Base-by-base conservation (phyloP, 2,888 invertebrate genomes). In the Folsomia candida region DNA sequence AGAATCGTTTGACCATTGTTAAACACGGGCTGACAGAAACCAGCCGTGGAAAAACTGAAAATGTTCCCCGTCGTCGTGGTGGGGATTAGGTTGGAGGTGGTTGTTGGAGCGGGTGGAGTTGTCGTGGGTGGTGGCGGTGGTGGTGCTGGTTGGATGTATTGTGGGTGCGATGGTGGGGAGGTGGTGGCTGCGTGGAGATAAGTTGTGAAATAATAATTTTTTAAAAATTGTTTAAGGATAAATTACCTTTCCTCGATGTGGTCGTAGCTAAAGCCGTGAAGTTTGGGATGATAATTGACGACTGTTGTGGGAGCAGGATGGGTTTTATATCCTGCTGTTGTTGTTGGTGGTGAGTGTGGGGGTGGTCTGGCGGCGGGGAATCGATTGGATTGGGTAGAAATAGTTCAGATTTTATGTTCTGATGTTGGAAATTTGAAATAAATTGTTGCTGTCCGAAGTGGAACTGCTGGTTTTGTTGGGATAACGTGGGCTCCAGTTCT, bases 401-500 rank as follows among this genome's bases (percentile, higher is more conserved):
- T n/a, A n/a, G n/a, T n/a, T n/a, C n/a, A n/a, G n/a, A n/a, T n/a
- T n/a, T n/a, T n/a, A n/a, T n/a, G n/a, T n/a, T n/a, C n/a, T n/a
- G n/a, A n/a, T n/a, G n/a, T n/a, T n/a, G n/a, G n/a, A n/a, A n/a
- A n/a, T n/a, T n/a, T n/a, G n/a, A n/a, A n/a, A n/a, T n/a, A n/a
- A n/a, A n/a, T n/a, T n/a, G n/a, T 14, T 37, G 37, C 37, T 37
- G 37, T 14, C 14, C 6, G 14, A 37, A 14, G 14, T 9, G 11
- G 20, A 14, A 14, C 11, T 22, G 6, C 26, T 59, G 59, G 3
- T 24, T 3, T 6, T 59, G 59, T 6, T 6, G 4, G n/a, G 61
- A 66, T 51, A 77, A 51, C 9, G 74, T 68, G 0, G 77, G 77
- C 64, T 78, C 77, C 63, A 78, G 51, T 26, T 73, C 71, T 28